phyloP scores from a whole-genome alignment of 2,888 invertebrate species.

The Hoplodrina blanda region DNA sequence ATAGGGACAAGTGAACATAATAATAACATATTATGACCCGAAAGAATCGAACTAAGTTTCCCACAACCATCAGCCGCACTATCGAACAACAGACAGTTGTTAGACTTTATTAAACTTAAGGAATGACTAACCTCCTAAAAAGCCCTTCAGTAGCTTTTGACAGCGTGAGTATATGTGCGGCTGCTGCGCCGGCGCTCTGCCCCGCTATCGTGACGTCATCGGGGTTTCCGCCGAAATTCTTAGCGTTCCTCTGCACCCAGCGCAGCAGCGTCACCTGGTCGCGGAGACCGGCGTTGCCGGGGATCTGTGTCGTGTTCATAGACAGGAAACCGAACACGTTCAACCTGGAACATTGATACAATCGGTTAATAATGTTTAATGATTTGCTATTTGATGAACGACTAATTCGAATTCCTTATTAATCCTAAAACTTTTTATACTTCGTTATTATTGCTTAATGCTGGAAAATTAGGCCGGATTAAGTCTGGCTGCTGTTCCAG shows the following conservation, averaged over 20 bases:
- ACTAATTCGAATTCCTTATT: too few relatives aligned
- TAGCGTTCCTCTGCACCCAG: constrained; percentile 83
- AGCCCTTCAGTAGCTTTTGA: constrained; percentile 78
- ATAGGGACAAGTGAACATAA: too few relatives aligned
- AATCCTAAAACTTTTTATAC: background rate
- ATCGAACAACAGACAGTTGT: background rate
- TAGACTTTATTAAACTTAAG: too few relatives aligned
- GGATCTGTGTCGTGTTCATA: constrained; percentile 77
- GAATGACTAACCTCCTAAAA: constrained; percentile 74
- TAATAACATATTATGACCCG: too few relatives aligned
- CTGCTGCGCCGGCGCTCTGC: constrained; percentile 83
- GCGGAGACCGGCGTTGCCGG: constrained; percentile 87
- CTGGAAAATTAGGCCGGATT: background rate
- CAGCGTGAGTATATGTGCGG: constrained; percentile 79
- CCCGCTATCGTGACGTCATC: constrained; percentile 82
- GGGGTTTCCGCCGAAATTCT: constrained; percentile 83
- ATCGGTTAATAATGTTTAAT: constrained; percentile 1
- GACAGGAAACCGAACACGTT: constrained; percentile 86
- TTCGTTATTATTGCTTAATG: background rate
- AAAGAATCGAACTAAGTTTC: too few relatives aligned
- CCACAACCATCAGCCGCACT: too few relatives aligned
- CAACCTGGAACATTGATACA: constrained; percentile 72
- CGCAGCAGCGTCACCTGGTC: constrained; percentile 82
- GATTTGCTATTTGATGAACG: background rate
- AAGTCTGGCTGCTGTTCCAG: background rate